phyloP scores from a whole-genome alignment of 2,797 vertebrate genomes.

The Simalia tracyae region DNA sequence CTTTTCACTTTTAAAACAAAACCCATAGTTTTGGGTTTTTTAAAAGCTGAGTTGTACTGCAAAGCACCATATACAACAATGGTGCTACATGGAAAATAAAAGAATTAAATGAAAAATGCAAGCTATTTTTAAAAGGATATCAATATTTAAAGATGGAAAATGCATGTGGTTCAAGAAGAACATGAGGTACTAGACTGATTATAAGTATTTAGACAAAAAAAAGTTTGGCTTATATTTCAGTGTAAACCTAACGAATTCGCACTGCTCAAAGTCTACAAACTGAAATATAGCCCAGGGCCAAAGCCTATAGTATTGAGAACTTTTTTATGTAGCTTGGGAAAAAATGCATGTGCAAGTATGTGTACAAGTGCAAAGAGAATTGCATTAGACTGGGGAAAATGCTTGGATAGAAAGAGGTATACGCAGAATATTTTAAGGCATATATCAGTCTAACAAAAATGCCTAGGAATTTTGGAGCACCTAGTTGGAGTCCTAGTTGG shows the following conservation, averaged over 20 bases:
- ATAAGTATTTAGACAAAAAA: background rate
- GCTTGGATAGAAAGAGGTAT: background rate
- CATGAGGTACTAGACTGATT: background rate
- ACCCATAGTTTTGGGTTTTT: background rate
- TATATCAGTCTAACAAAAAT: background rate
- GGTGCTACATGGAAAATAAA: background rate
- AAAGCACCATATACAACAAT: background rate
- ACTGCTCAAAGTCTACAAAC: background rate
- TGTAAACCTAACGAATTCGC: background rate
- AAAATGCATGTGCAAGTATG: background rate
- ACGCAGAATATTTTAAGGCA: background rate
- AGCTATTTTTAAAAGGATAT: background rate
- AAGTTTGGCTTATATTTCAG: background rate
- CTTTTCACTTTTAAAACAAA: background rate
- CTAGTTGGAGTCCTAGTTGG: background rate
- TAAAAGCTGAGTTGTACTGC: background rate
- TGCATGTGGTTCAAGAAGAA: background rate
- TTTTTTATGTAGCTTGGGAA: background rate
- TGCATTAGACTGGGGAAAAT: background rate
- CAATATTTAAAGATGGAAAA: background rate
- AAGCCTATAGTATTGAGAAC: background rate
- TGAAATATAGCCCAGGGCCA: background rate
- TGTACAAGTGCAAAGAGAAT: background rate
- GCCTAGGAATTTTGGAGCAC: background rate
- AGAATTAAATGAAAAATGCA: background rate